These are phyloP conservation scores for Tragelaphus strepsiceros DNA, from an alignment of 2,113 vertebrate species.

Conservation along the genomic window DNA sequence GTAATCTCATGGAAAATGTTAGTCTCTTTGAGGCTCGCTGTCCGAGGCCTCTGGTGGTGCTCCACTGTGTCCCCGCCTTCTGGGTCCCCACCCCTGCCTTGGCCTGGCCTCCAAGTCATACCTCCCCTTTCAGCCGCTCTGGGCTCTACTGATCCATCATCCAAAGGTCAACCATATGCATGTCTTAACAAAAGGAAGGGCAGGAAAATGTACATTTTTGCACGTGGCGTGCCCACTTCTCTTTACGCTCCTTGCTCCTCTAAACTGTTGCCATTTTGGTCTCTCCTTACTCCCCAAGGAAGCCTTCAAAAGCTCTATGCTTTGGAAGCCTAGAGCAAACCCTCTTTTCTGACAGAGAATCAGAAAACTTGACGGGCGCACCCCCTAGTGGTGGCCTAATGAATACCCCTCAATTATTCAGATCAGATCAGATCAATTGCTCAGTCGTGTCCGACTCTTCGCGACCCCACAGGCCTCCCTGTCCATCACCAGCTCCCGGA, in stretches of 20 bases:
- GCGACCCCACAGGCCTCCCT: too few species aligned
- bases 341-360: background rate
- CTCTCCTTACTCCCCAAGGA: background rate
- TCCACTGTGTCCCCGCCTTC: background rate
- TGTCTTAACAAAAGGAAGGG: constrained; percentile 37
- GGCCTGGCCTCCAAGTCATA: background rate
- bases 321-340: constrained; percentile 6
- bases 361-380: constrained; percentile 62
- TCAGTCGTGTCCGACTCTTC: too few species aligned
- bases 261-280: background rate
- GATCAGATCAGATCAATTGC: too few species aligned
- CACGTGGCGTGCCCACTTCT: constrained; percentile 32
- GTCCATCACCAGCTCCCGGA: too few species aligned
- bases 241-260: background rate
- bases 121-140: background rate
- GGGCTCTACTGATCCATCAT: constrained; percentile 49
- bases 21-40: background rate
- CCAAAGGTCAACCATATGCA: constrained; percentile 44
- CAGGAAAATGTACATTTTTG: constrained; percentile 38
- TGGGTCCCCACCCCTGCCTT: background rate
- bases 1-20: background rate
- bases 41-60: background rate
- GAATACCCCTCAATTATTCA: constrained; percentile 48
- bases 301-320: background rate
- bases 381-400: constrained; percentile 67